Conservation (phyloP, 2,113 vertebrate genomes). For the Alethe castanea region DNA sequence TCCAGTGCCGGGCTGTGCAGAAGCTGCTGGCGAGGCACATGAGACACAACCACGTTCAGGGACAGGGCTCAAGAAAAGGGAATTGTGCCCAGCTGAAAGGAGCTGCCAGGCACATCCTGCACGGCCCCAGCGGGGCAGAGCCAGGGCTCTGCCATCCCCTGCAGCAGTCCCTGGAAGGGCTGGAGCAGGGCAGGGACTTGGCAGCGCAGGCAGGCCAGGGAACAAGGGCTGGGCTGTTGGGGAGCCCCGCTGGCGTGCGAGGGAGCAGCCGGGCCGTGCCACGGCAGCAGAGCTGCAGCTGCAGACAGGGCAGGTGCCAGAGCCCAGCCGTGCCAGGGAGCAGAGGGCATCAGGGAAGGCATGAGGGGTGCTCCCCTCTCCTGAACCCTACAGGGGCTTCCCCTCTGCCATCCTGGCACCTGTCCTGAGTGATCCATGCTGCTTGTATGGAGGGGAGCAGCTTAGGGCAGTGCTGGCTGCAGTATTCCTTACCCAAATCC, state of each 20-base stretch:
- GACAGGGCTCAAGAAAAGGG: not conserved
- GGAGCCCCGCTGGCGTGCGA: not conserved
- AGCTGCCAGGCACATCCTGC: not conserved
- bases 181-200: not conserved
- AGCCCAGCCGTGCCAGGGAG: not conserved
- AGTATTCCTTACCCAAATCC: not conserved
- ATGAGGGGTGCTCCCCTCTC: rapidly evolving
- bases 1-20: not conserved
- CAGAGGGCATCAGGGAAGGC: not conserved
- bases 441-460: not conserved
- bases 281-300: not conserved
- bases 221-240: constrained; percentile 20
- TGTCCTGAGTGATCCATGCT: not conserved
- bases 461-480: not conserved
- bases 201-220: not conserved
- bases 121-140: not conserved
- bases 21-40: not conserved
- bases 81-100: not conserved
- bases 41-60: constrained; percentile 17
- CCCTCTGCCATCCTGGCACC: not conserved
- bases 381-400: not conserved
- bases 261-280: not conserved
- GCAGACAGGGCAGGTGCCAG: not conserved
- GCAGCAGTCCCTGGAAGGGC: not conserved
- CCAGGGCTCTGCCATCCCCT: not conserved